phyloP scores from a whole-genome alignment of 1,140 invertebrate species.

The Berghia stephanieae region DNA sequence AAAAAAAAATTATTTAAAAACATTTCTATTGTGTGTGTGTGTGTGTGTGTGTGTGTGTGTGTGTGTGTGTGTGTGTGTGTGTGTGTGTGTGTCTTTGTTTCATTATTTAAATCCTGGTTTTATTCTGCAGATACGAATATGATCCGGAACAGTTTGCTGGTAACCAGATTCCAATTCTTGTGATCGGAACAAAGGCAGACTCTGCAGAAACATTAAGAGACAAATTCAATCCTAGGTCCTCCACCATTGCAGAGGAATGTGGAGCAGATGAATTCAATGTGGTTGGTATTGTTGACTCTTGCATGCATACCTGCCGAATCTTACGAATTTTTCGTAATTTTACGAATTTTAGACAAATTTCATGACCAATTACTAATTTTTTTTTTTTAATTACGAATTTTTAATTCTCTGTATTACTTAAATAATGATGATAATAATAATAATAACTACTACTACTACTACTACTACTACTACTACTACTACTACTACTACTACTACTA shows the following conservation, averaged over 20 bases:
- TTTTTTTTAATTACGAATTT: background rate
- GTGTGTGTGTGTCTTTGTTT: too few relatives aligned
- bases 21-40: too few relatives aligned
- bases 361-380: background rate
- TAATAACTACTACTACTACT: background rate
- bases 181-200: conserved; percentile 93
- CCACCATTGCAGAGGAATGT: conserved; percentile 88
- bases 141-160: conserved; percentile 90
- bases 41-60: too few relatives aligned
- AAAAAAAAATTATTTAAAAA: too few relatives aligned
- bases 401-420: too few relatives aligned
- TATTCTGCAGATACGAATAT: conserved; percentile 72
- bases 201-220: conserved; percentile 74
- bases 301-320: background rate
- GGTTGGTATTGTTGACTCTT: conserved; percentile 60
- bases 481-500: too few relatives aligned
- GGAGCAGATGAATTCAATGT: conserved; percentile 92
- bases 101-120: too few relatives aligned
- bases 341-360: too few relatives aligned
- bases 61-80: too few relatives aligned
- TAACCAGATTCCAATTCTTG: conserved; percentile 85
- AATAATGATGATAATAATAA: background rate
- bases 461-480: too few relatives aligned
- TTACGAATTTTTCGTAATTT: too few relatives aligned
- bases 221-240: conserved; percentile 67